Base-by-base conservation (phyloP, 1,140 invertebrate genomes). In the Philotrypesis tridentata region DNA sequence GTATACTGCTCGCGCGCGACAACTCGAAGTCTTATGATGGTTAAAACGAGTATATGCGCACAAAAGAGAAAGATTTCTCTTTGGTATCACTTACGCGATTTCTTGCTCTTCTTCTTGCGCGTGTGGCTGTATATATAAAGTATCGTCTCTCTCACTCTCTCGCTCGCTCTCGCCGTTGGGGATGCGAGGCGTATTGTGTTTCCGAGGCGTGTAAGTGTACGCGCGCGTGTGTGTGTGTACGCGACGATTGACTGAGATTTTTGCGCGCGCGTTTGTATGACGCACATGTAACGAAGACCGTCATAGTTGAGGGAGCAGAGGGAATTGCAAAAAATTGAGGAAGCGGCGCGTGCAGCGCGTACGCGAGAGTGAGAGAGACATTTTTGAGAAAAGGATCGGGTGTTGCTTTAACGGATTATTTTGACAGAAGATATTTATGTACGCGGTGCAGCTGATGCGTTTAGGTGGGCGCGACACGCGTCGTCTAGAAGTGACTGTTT, bases 71-170 rank as follows among this genome's bases (percentile, higher is more conserved):
- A 82, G 67, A 82, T 77, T 77, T 82, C 65, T 77, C 80, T 75
- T 70, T 12, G 60, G 67, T 82, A 77, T 82, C 80, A 27, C 63
- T 82, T 82, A 82, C 80, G 21, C 55, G 29, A 82, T 76, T 17
- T 77, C 72, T 74, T 65, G 37, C 48, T 67, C 67, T 79, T 79
- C 31, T 81, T 48, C 70, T 76, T 55, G 48, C 48, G 48, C 48
- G 48, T 55, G 48, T 14, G 23, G 67, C n/a, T n/a, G 48, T 60
- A n/a, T n/a, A n/a, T 70, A 70, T 81, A 81, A 81, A 81, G 73
- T 81, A 81, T 81, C 80, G 72, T 3, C 40, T 76, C 73, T 60
- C 80, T 17, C 21, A 5, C 33, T 37, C 33, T 37, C 33, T 37
- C 33, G 3, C 33, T 37, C 33, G 33, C 0, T n/a, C n/a, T n/a